phyloP scores from a whole-genome alignment of 2,888 invertebrate species.

The Nematopogon swammerdamellus region DNA sequence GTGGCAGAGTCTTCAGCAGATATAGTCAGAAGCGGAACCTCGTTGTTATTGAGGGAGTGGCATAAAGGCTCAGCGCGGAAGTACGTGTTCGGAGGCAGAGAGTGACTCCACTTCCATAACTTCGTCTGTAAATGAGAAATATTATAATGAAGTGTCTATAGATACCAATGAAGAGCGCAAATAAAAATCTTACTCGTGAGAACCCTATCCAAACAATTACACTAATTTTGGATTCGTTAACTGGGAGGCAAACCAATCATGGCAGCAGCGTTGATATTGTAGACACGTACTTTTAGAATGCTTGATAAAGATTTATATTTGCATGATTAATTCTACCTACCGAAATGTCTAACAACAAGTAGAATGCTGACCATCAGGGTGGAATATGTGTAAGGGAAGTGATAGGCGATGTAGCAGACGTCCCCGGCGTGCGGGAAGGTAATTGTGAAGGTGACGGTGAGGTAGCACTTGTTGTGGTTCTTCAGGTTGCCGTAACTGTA shows the following conservation, averaged over 20 bases:
- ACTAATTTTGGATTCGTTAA: too few relatives aligned
- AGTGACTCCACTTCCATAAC: slow-evolving; percentile 56
- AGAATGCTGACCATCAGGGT: slow-evolving; percentile 64
- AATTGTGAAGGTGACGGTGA: slow-evolving; percentile 76
- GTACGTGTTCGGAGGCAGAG: slow-evolving; percentile 49
- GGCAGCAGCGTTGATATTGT: too few relatives aligned
- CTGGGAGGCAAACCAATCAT: too few relatives aligned
- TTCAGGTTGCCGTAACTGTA: slow-evolving; percentile 57
- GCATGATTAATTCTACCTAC: too few relatives aligned
- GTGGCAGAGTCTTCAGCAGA: slow-evolving; percentile 57
- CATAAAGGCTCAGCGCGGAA: slow-evolving; percentile 67
- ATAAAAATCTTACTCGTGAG: too few relatives aligned
- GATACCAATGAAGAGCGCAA: too few relatives aligned
- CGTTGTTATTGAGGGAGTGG: slow-evolving; percentile 68
- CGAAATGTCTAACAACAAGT: too few relatives aligned
- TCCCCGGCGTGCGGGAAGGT: slow-evolving; percentile 72
- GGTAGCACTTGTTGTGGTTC: slow-evolving; percentile 58
- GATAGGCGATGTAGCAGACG: slow-evolving; percentile 82
- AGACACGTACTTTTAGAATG: too few relatives aligned
- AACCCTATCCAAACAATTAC: too few relatives aligned
- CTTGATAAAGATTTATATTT: too few relatives aligned
- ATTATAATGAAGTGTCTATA: too few relatives aligned
- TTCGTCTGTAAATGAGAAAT: slow-evolving; percentile 55
- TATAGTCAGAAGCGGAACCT: slow-evolving; percentile 73
- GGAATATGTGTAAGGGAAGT: slow-evolving; percentile 83